Evolutionary conservation across 2,113 vertebrate species (phyloP).

Genomic region (Baryphthengus martii): DNA sequence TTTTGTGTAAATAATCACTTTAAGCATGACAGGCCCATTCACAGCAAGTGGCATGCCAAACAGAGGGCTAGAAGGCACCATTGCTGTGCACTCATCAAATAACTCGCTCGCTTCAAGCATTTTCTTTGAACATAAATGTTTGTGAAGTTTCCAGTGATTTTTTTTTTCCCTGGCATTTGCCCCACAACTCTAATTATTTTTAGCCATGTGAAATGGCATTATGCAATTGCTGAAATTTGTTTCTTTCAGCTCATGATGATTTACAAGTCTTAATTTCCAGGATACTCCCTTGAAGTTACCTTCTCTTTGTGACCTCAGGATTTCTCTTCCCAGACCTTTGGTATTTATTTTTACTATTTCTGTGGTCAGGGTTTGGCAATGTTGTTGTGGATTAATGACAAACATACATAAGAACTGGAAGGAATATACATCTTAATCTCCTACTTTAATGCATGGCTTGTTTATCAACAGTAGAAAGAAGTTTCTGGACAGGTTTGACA

Average conservation of each 20-base stretch:
- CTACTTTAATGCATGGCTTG: conserved; percentile 9
- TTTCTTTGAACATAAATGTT: conserved; percentile 50
- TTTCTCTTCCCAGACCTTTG: conserved; percentile 57
- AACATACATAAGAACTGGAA: conserved; percentile 43
- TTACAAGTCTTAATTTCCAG: conserved; percentile 63
- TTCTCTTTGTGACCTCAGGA: conserved; percentile 59
- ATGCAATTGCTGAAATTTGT: conserved; percentile 53
- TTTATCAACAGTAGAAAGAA: conserved; percentile 47
- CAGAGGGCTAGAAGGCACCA: neutral
- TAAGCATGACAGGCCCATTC: neutral
- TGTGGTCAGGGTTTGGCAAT: conserved; percentile 42
- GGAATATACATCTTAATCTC: neutral
- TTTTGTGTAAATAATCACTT: neutral
- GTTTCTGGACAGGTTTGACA: conserved; percentile 48
- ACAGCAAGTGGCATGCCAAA: neutral
- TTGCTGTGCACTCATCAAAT: neutral
- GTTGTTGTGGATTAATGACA: conserved; percentile 36
- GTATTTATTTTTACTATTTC: conserved; percentile 60
- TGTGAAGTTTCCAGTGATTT: conserved; percentile 37
- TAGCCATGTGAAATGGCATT: conserved; percentile 62
- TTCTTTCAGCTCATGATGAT: conserved; percentile 48
- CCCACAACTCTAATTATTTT: conserved; percentile 52
- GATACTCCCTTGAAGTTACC: conserved; percentile 65
- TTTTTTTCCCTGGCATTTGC: conserved; percentile 58
- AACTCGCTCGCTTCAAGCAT: neutral